These are phyloP conservation scores for Anser brachyrhynchus DNA, from an alignment of 2,113 vertebrate species.

Conservation along the genomic window DNA sequence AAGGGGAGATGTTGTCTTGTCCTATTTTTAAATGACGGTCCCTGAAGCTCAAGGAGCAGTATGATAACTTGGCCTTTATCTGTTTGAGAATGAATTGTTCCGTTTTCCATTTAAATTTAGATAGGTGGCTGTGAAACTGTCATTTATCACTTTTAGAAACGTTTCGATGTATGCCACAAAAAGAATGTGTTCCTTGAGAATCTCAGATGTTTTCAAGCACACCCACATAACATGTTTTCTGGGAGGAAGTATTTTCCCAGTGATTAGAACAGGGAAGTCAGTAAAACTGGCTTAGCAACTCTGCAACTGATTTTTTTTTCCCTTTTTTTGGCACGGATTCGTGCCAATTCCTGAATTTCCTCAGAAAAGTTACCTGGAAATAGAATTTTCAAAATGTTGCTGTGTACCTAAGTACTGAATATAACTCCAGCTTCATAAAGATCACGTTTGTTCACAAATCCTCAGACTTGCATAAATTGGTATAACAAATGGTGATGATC, in stretches of 20 bases:
- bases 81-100: background rate
- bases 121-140: slow-evolving; percentile 35
- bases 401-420: background rate
- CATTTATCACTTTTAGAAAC: slow-evolving; percentile 28
- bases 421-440: background rate
- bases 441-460: background rate
- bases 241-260: slow-evolving; percentile 55
- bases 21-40: background rate
- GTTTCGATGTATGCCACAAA: background rate
- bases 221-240: slow-evolving; percentile 58
- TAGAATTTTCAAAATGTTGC: background rate
- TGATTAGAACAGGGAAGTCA: slow-evolving; percentile 1
- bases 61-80: background rate
- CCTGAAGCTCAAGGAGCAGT: background rate
- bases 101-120: slow-evolving; percentile 36
- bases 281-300: background rate
- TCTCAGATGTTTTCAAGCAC: slow-evolving; percentile 61
- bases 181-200: slow-evolving; percentile 54
- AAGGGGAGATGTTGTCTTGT: background rate
- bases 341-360: too few relatives aligned
- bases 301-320: background rate
- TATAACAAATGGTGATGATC: background rate
- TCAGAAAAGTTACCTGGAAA: background rate
- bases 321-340: background rate
- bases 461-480: background rate